Evolutionary conservation across 2,113 vertebrate genomes (phyloP).

Genomic region (Epinephelus moara): DNA sequence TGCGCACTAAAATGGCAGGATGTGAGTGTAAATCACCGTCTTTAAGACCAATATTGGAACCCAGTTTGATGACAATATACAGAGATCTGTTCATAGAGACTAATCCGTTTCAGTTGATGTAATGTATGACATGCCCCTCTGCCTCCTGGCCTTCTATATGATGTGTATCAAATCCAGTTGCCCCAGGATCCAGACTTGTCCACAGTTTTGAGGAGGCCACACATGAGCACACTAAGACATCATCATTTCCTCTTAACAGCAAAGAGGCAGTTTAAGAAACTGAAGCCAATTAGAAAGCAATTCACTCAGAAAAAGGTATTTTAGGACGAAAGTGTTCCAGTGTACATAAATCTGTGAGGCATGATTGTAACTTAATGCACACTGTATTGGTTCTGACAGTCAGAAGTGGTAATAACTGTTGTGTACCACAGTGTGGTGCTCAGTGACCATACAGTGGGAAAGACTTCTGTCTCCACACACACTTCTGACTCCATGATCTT

Average conservation of each 20-base stretch:
- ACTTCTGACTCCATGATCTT: constrained; percentile 4
- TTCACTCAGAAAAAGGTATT: background rate
- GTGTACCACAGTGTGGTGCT: constrained; percentile 75
- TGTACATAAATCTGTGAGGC: background rate
- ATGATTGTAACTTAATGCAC: background rate
- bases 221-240: background rate
- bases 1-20: background rate
- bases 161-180: background rate
- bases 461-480: background rate
- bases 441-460: constrained; percentile 50
- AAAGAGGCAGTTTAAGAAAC: background rate
- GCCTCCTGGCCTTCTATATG: background rate
- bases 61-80: no score
- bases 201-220: background rate
- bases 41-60: background rate
- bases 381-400: background rate
- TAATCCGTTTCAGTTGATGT: background rate
- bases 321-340: background rate
- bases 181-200: background rate
- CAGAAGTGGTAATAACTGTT: constrained; percentile 40
- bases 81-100: no score
- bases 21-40: background rate
- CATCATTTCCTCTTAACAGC: background rate
- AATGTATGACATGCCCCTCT: background rate
- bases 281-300: background rate